Conservation (phyloP, 2,113 vertebrate species). For the Turnix velox region DNA sequence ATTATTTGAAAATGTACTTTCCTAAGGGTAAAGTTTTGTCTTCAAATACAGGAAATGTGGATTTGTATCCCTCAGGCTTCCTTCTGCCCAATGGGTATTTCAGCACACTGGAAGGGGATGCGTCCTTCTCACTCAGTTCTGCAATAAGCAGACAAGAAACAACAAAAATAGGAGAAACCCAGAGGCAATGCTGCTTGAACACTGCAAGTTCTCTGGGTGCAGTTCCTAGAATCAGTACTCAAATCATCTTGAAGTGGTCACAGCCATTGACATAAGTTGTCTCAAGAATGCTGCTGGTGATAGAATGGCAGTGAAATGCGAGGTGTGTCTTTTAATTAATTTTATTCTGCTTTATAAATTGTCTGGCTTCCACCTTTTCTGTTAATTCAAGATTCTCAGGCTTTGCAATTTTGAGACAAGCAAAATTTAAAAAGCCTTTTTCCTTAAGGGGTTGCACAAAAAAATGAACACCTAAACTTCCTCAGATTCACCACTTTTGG, state of each 20-base stretch:
- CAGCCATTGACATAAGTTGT: neutral
- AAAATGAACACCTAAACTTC: neutral
- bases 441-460: neutral
- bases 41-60: neutral
- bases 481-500: neutral
- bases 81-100: neutral
- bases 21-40: neutral
- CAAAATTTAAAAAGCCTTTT: neutral
- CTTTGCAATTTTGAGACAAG: neutral
- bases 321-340: neutral
- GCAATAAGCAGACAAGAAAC: neutral
- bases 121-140: neutral
- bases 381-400: neutral
- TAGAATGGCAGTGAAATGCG: neutral
- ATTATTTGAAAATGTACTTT: neutral
- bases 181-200: neutral
- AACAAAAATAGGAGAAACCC: neutral
- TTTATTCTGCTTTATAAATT: neutral
- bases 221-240: neutral
- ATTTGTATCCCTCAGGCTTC: fast-evolving
- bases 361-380: neutral
- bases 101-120: neutral
- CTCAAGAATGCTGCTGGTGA: neutral
- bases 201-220: fast-evolving
- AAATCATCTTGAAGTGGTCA: neutral